Evolutionary conservation across 2,888 invertebrate species (phyloP).

Genomic region (Tenthredo mesomela): DNA sequence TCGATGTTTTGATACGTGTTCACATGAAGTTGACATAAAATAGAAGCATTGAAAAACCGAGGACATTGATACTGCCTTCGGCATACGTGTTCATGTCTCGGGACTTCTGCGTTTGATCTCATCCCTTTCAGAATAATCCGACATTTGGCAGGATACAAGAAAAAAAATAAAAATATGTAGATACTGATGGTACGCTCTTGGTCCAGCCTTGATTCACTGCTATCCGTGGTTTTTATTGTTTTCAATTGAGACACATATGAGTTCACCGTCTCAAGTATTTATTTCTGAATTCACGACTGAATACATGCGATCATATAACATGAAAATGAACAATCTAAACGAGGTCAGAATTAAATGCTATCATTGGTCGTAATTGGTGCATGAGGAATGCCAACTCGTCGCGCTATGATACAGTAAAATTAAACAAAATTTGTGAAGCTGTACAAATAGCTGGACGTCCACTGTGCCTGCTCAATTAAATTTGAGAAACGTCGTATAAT

Average conservation of each 20-base stretch:
- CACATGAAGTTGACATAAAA: neutral
- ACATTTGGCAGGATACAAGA: neutral
- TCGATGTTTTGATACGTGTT: neutral
- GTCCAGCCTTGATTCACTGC: neutral
- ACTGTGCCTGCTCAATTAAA: neutral
- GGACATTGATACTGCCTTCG: neutral
- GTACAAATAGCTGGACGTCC: neutral
- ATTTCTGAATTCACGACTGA: neutral
- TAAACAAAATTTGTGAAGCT: neutral
- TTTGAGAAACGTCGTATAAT: neutral
- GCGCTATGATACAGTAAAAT: neutral
- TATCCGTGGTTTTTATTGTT: neutral
- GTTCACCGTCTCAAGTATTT: neutral
- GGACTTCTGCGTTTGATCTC: neutral
- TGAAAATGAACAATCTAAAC: neutral
- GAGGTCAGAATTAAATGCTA: neutral
- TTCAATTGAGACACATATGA: neutral
- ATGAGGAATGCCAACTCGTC: neutral
- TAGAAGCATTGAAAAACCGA: neutral
- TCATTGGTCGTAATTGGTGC: neutral
- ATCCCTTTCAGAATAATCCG: neutral
- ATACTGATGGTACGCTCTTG: neutral
- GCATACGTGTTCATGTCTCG: neutral
- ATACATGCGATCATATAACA: neutral
- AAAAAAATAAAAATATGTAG: neutral